A percentile compares a stretch with the other conserved stretches of the same genome.
Evolutionary conservation across 1,140 invertebrate genomes (phyloP).

Genomic region (Brachionus rotundiformis): DNA sequence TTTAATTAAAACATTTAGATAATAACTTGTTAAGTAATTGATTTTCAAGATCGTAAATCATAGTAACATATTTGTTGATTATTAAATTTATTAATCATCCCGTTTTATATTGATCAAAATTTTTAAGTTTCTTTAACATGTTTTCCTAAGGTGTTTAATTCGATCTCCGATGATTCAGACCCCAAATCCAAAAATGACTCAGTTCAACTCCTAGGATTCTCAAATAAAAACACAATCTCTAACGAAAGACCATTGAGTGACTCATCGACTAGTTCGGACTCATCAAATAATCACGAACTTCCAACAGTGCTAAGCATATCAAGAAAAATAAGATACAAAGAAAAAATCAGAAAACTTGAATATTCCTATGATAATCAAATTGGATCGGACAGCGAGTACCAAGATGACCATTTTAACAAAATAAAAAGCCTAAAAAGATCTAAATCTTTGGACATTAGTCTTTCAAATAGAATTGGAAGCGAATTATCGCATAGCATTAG

Average conservation of each 20-base stretch:
- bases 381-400: neutral
- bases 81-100: too few relatives aligned
- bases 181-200: neutral
- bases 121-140: neutral
- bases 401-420: neutral
- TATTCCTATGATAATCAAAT: neutral
- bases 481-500: constrained; percentile 41
- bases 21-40: too few relatives aligned
- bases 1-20: too few relatives aligned
- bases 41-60: too few relatives aligned
- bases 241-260: neutral
- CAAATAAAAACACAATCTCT: neutral
- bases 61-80: too few relatives aligned
- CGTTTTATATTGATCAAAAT: too few relatives aligned
- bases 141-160: neutral
- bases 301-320: neutral
- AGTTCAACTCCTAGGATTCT: neutral
- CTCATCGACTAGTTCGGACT: neutral
- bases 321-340: neutral
- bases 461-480: neutral
- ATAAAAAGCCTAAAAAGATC: constrained; percentile 7
- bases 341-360: neutral
- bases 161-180: neutral
- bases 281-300: neutral
- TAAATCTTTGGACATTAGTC: constrained; percentile 19